Percentiles rank a stretch among this genome's conserved stretches.
These are phyloP conservation scores for Gallinago solitaria DNA, from an alignment of 2,797 vertebrate genomes.

Conservation along the genomic window DNA sequence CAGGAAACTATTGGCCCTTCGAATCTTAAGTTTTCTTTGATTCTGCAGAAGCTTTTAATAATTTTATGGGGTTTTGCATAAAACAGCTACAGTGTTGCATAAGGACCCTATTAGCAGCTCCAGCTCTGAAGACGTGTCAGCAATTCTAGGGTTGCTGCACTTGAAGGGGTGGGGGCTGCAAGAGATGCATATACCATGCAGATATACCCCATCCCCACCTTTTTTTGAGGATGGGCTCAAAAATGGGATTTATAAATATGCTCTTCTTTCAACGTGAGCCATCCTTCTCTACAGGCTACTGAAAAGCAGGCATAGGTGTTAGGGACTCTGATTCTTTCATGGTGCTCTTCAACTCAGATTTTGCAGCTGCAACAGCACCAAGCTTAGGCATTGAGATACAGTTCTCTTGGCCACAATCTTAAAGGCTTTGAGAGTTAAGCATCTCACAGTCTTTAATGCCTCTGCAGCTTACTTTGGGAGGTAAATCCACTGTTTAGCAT, in stretches of 20 bases:
- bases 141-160: neutral
- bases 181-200: neutral
- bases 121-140: conserved; percentile 16
- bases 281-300: neutral
- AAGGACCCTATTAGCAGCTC: conserved; percentile 48
- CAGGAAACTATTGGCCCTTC: conserved; percentile 55
- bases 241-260: neutral
- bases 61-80: conserved; percentile 61
- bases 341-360: neutral
- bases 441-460: neutral
- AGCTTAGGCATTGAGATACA: neutral
- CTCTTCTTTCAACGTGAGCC: neutral
- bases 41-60: conserved; percentile 64
- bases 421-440: neutral
- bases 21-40: conserved; percentile 57
- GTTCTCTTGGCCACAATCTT: neutral
- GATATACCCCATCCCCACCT: neutral
- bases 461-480: neutral
- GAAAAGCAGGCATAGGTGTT: neutral
- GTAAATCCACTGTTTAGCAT: neutral
- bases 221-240: neutral
- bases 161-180: neutral
- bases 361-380: neutral
- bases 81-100: conserved; percentile 33
- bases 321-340: neutral